A percentile compares a stretch with the other conserved stretches of the same genome.
Conservation (phyloP, 2,113 vertebrate genomes). For the Chrysochloris asiatica region DNA sequence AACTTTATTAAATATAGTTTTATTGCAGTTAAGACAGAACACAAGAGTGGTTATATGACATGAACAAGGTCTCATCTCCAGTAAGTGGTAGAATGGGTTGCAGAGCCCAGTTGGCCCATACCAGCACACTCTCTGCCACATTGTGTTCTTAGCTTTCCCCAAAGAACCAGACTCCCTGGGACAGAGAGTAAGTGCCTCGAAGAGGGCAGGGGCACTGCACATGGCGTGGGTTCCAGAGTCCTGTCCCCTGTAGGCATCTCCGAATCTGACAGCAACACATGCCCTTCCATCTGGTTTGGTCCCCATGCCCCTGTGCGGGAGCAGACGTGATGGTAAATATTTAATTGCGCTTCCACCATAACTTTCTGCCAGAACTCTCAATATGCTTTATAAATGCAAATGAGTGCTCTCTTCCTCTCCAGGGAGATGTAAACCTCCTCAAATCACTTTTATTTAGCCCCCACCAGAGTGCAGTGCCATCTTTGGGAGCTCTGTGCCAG, state of each 20-base stretch:
- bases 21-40: not conserved
- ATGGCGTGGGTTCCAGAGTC: constrained; percentile 2
- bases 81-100: too few relatives aligned
- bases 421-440: constrained; percentile 73
- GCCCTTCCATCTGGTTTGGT: constrained; percentile 72
- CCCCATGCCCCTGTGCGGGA: constrained; percentile 70
- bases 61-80: not conserved
- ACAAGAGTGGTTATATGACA: not conserved
- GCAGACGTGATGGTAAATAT: constrained; percentile 79
- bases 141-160: not conserved
- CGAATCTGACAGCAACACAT: constrained; percentile 67
- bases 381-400: constrained; percentile 82
- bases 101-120: not conserved
- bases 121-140: not conserved
- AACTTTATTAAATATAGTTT: too few relatives aligned
- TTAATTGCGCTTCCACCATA: constrained; percentile 80
- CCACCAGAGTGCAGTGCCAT: constrained; percentile 57
- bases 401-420: constrained; percentile 67
- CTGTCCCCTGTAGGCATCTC: constrained; percentile 43
- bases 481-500: constrained; percentile 59
- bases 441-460: constrained; percentile 74
- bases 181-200: not conserved
- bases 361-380: constrained; percentile 79
- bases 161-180: not conserved
- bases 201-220: not conserved